Percentiles rank a stretch among this genome's conserved stretches.
Evolutionary conservation across 1,140 invertebrate genomes (phyloP).

Genomic region (Eumaeus atala): DNA sequence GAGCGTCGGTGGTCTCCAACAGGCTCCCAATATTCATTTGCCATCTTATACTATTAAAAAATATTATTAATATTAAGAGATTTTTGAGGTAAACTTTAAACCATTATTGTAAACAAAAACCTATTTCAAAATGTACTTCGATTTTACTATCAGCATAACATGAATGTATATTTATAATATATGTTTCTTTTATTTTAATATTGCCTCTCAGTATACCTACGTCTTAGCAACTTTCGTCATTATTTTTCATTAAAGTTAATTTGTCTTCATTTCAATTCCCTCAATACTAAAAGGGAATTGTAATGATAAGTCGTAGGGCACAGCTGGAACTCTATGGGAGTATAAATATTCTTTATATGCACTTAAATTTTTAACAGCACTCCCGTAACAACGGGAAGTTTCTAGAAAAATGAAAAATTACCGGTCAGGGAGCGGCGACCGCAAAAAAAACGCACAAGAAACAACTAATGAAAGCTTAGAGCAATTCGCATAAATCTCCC

Average conservation of each 20-base stretch:
- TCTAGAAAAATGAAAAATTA: constrained; percentile 71
- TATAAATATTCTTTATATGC: constrained; percentile 73
- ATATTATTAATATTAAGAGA: no score
- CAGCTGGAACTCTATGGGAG: constrained; percentile 53
- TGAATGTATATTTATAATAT: no score
- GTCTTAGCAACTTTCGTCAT: constrained; percentile 20
- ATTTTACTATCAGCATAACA: no score
- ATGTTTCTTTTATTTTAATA: no score
- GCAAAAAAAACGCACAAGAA: constrained; percentile 67
- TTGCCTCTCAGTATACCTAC: neutral
- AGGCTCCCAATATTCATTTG: no score
- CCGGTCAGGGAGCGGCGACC: constrained; percentile 69
- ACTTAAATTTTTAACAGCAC: constrained; percentile 62
- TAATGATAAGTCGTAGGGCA: constrained; percentile 60
- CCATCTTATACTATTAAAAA: no score
- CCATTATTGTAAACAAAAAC: no score
- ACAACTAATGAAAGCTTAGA: constrained; percentile 74
- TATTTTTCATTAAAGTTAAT: constrained; percentile 49
- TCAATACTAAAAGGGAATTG: constrained; percentile 44
- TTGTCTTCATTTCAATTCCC: constrained; percentile 44
- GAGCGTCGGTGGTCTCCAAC: no score
- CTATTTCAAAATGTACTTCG: no score
- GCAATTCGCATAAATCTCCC: constrained; percentile 72
- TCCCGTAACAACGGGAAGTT: constrained; percentile 56
- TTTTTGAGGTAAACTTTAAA: no score